Evolutionary conservation across 2,888 invertebrate genomes (phyloP), one percentile per base, ranked within the genome.

Genomic region (Pyrrhia umbra): DNA sequence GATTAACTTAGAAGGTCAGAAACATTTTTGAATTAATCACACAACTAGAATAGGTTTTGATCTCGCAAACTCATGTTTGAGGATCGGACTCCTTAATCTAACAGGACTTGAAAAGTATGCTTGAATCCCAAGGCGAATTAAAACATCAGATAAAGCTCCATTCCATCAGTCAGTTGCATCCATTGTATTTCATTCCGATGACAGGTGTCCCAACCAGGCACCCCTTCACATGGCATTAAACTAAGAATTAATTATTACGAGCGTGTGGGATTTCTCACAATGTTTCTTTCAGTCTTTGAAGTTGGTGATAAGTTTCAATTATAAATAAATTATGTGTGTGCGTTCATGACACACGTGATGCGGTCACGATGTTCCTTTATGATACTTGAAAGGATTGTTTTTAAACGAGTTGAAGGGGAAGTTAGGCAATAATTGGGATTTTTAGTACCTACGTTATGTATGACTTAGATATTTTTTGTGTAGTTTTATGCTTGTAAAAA

Each of bases 251-350:
- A 77, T 75, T 77, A 74, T 42, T 65, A 63, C 27, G 42, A 74
- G 30, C 68, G 74, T 62, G 75, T 73, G 75, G 59, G 65, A 74
- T 74, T 77, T 75, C 74, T 77, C 78, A 73, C 74, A 42, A 77
- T 50, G 66, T 55, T 56, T 59, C 40, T 61, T 52, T 30, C 15
- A 27, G 21, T 51, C 59, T 72, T 77, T 72, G 72, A 77, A 77
- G 77, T 72, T 43, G 57, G 58, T 54, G 34, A 72, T 59, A 64
- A 72, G 77, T 72, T 71, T 72, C 51, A 72, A 77, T 72, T 77
- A 72, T 72, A 77, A 77, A 72, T 72, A 76, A 77, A 59, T 56
- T 47, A 72, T 71, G 52, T 76, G 43, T 64, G 58, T 58, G 39
- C 54, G 20, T 47, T 64, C 51, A 46, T 37, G 34, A 43, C 30